Evolutionary conservation across 2,113 vertebrate genomes (phyloP), one percentile per base, ranked within the genome.

Genomic region (Eurystomus gularis): DNA sequence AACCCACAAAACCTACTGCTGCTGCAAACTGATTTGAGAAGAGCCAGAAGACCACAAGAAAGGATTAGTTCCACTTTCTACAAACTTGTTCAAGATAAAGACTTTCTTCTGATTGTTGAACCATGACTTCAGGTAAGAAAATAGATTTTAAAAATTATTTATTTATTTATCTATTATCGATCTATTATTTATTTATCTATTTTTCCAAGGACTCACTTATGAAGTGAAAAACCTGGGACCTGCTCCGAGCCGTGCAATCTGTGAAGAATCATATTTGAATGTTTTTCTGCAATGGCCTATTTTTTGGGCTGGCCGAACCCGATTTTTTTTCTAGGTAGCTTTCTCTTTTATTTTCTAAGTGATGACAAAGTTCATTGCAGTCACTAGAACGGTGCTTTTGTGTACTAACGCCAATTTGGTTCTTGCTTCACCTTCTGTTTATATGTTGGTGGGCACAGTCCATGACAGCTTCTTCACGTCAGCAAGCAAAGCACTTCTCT

Each of bases 361-460:
- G 25, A 52, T 23, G 48, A 16, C 19, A 40, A 39, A 68, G 33
- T 44, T 86, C 20, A 57, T 6, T 55, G 33, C 20, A 39, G 17
- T 54, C 52, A 55, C 15, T 39, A 49, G 25, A 49, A 92, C 19
- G 16, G 9, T 37, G 10, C 3, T 73, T 92, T 80, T 77, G 14
- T 0, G 0, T 64, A 31, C 15, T 72, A 57, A 65, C 25, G 29
- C 7, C 0, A 4, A 40, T 62, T 78, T 68, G 58, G 20, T 55
- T 89, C 82, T 60, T 61, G 15, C 8, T 92, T 92, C 55, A 73
- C 17, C 39, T 88, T 91, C 44, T 0, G 0, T 49, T 90, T 78
- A 11, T 33, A 31, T 3, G 7, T 71, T 68, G 33, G 24, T 25
- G 61, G 25, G 49, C 54, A 73, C 15, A 62, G 25, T 42, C 29